These are phyloP conservation scores for Brachionus rubens DNA, from an alignment of 1,140 invertebrate species.

Conservation along the genomic window DNA sequence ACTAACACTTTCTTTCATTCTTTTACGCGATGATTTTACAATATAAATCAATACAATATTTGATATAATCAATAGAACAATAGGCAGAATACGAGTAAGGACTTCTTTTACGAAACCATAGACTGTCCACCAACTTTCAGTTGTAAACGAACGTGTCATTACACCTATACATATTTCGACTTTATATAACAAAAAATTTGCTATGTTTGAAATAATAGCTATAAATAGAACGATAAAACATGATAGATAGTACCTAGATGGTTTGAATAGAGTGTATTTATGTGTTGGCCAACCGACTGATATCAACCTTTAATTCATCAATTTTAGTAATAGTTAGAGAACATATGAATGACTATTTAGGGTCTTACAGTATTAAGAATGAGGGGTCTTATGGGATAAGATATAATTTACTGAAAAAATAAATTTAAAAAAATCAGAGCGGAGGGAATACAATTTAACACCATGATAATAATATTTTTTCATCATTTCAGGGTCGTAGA, in stretches of 20 bases:
- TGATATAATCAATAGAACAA: conserved; percentile 20
- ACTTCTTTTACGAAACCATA: conserved; percentile 26
- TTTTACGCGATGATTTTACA: conserved; percentile 26
- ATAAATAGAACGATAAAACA: conserved; percentile 26
- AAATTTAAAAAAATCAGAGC: too few species aligned
- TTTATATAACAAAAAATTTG: conserved; percentile 41
- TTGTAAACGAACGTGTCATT: conserved; percentile 22
- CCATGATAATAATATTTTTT: too few species aligned
- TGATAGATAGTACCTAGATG: conserved; percentile 37
- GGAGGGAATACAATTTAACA: too few species aligned
- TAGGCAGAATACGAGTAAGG: conserved; percentile 19
- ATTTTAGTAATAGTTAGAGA: too few species aligned
- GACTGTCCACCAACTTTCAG: conserved; percentile 7
- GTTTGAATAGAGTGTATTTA: conserved; percentile 40
- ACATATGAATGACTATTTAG: too few species aligned
- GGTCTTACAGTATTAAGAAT: too few species aligned
- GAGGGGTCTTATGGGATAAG: too few species aligned
- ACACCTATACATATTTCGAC: conserved; percentile 33
- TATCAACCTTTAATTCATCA: conserved; percentile 18
- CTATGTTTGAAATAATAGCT: conserved; percentile 2
- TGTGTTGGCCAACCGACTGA: conserved; percentile 43
- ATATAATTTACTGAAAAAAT: too few species aligned
- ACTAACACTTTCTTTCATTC: conserved; percentile 38
- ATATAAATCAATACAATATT: conserved; percentile 35
- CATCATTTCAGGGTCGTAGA: too few species aligned